A percentile compares a stretch with the other conserved stretches of the same genome.
Evolutionary conservation across 2,113 vertebrate species (phyloP).

Genomic region (Sebastes schlegelii): DNA sequence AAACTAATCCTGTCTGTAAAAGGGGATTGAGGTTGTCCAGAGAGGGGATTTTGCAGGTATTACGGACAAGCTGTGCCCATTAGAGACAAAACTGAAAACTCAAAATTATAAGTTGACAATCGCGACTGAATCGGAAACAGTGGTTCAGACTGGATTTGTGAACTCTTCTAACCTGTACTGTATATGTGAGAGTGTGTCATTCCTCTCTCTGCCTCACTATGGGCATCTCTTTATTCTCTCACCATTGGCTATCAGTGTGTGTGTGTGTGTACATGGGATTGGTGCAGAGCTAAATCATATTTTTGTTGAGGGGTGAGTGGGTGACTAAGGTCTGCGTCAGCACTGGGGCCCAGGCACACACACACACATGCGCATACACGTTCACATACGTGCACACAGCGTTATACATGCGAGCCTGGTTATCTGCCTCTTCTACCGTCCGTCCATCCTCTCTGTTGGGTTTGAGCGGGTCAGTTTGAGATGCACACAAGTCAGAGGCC

Average conservation of each 20-base stretch:
- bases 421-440: background rate
- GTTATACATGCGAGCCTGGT: background rate
- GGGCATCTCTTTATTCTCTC: conserved; percentile 23
- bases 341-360: conserved; percentile 4
- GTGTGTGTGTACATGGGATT: conserved; percentile 15
- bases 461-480: conserved; percentile 24
- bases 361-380: background rate
- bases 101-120: background rate
- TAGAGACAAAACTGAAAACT: conserved; percentile 13
- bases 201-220: conserved; percentile 4
- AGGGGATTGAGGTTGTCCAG: conserved; percentile 34
- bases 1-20: conserved; percentile 48
- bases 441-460: background rate
- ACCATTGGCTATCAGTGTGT: background rate
- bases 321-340: conserved; percentile 59
- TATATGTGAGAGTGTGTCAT: background rate
- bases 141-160: background rate
- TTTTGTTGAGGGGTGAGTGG: conserved; percentile 58
- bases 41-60: conserved; percentile 35
- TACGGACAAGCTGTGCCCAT: conserved; percentile 10
- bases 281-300: conserved; percentile 66
- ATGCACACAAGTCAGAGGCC: conserved; percentile 60
- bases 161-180: background rate
- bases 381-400: background rate
- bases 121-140: background rate